Conservation (phyloP, 2,888 invertebrate genomes). For the Drosophila algonquin region DNA sequence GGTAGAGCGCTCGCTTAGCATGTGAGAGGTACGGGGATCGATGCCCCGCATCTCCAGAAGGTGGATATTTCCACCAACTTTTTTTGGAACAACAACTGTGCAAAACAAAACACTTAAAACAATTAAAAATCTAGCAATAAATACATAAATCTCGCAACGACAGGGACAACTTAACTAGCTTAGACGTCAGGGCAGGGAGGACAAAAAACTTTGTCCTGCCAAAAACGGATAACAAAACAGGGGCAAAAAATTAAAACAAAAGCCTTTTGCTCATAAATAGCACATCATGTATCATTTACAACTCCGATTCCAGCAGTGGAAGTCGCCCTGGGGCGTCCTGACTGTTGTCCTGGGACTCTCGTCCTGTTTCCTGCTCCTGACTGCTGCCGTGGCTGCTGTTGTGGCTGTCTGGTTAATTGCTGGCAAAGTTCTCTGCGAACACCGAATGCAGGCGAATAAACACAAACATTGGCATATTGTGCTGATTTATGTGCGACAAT, state of each 20-base stretch:
- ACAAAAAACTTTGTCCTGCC: conserved; percentile 60
- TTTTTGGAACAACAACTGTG: not conserved
- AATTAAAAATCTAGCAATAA: conserved; percentile 78
- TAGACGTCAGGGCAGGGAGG: conserved; percentile 18
- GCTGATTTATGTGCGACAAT: conserved; percentile 82
- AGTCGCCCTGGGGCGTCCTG: conserved; percentile 21
- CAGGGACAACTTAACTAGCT: conserved; percentile 63
- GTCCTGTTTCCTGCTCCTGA: conserved; percentile 16
- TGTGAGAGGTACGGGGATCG: conserved; percentile 84
- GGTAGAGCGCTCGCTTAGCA: conserved; percentile 84
- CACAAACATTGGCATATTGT: conserved; percentile 82
- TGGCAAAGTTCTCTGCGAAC: conserved; percentile 76
- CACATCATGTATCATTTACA: conserved; percentile 83
- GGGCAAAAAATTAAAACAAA: conserved; percentile 78
- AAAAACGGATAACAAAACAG: conserved; percentile 15
- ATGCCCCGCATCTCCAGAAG: conserved; percentile 83
- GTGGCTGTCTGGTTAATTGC: conserved; percentile 82
- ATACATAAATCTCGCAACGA: conserved; percentile 75
- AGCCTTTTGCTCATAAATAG: conserved; percentile 80
- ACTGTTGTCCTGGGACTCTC: conserved; percentile 20
- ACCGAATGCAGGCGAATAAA: conserved; percentile 72
- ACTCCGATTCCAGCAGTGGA: conserved; percentile 30
- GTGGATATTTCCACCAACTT: not conserved
- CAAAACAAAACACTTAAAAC: conserved; percentile 80
- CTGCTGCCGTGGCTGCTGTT: conserved; percentile 34